phyloP scores from a whole-genome alignment of 1,140 invertebrate genomes.

The Heliconius hewitsoni region DNA sequence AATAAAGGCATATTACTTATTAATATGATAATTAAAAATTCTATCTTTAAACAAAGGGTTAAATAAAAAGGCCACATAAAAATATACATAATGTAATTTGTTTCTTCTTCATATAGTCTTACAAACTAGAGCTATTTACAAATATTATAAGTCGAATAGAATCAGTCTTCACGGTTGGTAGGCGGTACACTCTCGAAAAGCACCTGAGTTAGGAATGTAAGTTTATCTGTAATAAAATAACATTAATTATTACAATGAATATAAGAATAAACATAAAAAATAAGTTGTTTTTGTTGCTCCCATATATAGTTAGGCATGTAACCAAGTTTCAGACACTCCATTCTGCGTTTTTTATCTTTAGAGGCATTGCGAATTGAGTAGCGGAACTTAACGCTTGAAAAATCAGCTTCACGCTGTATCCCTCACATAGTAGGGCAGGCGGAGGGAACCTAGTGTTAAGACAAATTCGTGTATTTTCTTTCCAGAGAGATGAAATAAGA shows the following conservation, averaged over 20 bases:
- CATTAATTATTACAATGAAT: background rate
- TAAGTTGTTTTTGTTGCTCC: background rate
- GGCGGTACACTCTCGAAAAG: constrained; percentile 88
- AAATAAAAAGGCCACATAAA: constrained; percentile 13
- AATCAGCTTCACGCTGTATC: too few relatives aligned
- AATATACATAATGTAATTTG: constrained; percentile 29
- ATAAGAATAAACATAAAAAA: background rate
- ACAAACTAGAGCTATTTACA: constrained; percentile 33
- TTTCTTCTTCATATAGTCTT: constrained; percentile 24
- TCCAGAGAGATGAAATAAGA: too few relatives aligned
- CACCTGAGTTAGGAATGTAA: constrained; percentile 87
- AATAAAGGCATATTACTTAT: too few relatives aligned
- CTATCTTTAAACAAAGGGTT: background rate
- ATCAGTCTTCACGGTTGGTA: constrained; percentile 74
- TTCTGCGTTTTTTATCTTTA: too few relatives aligned
- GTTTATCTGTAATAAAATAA: constrained; percentile 83
- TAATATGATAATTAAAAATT: too few relatives aligned
- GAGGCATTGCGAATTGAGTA: too few relatives aligned
- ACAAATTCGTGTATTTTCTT: too few relatives aligned
- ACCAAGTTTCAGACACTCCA: too few relatives aligned
- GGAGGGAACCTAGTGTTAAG: too few relatives aligned
- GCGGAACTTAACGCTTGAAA: too few relatives aligned
- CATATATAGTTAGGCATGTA: too few relatives aligned
- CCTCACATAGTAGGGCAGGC: too few relatives aligned
- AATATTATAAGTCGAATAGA: constrained; percentile 34